Conservation (phyloP, 1,140 invertebrate species). For the Saccostrea glomerata region DNA sequence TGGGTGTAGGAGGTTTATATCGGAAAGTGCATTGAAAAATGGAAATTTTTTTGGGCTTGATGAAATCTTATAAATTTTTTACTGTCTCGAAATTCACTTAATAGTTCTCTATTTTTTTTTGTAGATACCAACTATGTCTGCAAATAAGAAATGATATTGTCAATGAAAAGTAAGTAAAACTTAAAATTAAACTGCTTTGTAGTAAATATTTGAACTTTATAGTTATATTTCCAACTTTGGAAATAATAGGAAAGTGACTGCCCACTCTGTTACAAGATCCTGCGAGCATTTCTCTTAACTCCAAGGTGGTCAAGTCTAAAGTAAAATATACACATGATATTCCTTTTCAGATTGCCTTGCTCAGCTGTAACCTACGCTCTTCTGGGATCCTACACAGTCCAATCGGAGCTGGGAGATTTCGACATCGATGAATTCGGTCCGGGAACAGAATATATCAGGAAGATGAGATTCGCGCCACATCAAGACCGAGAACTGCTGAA, state of each 20-base stretch:
- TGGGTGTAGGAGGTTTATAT: constrained; percentile 58
- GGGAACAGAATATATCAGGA: constrained; percentile 88
- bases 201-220: too few relatives aligned
- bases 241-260: too few relatives aligned
- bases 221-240: too few relatives aligned
- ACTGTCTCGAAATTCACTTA: too few relatives aligned
- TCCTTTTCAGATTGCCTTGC: constrained; percentile 88
- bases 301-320: too few relatives aligned
- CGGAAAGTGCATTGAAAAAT: too few relatives aligned
- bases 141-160: constrained; percentile 97
- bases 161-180: constrained; percentile 84
- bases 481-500: constrained; percentile 93
- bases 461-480: constrained; percentile 92
- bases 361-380: constrained; percentile 98
- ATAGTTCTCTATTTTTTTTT: constrained; percentile 37
- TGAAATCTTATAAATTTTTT: too few relatives aligned
- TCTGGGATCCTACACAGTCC: constrained; percentile 97
- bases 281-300: background rate
- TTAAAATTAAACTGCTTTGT: too few relatives aligned
- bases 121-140: constrained; percentile 95
- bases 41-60: too few relatives aligned
- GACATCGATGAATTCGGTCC: constrained; percentile 89
- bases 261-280: background rate
- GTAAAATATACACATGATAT: too few relatives aligned
- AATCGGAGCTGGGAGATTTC: constrained; percentile 98